Evolutionary conservation across 2,888 invertebrate species (phyloP), one percentile per base, ranked within the genome.

Genomic region (Acanthococcus lagerstroemiae): DNA sequence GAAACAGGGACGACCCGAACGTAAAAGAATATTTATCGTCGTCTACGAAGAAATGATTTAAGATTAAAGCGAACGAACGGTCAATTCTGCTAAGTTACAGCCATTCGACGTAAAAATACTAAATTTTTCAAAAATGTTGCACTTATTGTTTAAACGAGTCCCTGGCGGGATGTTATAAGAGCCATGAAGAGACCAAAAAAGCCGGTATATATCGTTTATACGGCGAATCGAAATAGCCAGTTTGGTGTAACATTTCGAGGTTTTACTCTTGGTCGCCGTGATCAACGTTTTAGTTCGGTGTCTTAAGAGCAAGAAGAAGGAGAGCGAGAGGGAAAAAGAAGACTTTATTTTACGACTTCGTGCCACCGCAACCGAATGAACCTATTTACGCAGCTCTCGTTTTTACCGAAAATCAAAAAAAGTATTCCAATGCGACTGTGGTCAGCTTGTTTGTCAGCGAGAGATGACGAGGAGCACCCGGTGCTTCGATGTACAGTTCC

Each of bases 311-410:
- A n/a, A 37, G 37, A 37, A 37, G n/a, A n/a, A 2, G 3, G 37
- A 37, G 37, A 37, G 37, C 37, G 37, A n/a, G 37, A 37, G 37
- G n/a, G n/a, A 37, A 37, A 37, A 9, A 15, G 1, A 52, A 24
- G 52, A 52, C 21, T 52, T 52, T 52, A 52, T 52, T 52, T 24
- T 52, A 52, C 22, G 52, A 52, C 24, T 52, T 52, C 52, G 52
- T 52, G 52, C 52, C 22, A 15, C 24, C 21, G 52, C 52, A 52
- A 52, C 15, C 52, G 24, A 52, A 52, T 52, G 9, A 22, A 24
- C 52, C 24, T 3, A 37, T 37, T 37, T 37, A 37, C 2, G n/a
- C 12, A 37, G 12, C 37, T 37, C 37, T 9, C 37, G 37, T 37
- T 37, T 37, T 37, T 15, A 9, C 37, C 37, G n/a, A n/a, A 37